Conservation (phyloP, 2,113 vertebrate species). For the Chrysochloris asiatica region DNA sequence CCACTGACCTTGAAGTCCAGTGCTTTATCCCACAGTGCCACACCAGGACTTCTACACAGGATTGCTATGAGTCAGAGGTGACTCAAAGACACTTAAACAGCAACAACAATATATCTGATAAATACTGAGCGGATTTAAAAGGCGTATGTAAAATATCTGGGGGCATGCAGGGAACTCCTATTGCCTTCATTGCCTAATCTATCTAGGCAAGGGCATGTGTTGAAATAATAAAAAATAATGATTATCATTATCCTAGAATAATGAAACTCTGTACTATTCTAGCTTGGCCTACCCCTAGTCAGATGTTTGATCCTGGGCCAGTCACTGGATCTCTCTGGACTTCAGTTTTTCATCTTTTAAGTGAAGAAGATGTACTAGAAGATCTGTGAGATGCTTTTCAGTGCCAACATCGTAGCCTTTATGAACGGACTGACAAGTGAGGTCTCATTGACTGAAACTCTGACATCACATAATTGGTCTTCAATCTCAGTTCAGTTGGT, state of each 20-base stretch:
- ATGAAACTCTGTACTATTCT: background rate
- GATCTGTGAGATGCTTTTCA: background rate
- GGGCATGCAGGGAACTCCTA: background rate
- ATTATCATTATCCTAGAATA: background rate
- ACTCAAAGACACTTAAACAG: too few species aligned
- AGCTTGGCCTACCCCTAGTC: background rate
- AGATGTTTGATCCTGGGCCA: background rate
- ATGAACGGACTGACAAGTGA: background rate
- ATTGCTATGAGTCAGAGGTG: too few species aligned
- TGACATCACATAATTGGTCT: background rate
- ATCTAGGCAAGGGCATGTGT: background rate
- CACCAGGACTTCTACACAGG: too few species aligned
- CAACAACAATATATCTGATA: constrained; percentile 1
- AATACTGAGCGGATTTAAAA: background rate
- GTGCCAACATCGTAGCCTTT: background rate
- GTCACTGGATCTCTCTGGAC: background rate
- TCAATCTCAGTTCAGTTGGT: background rate
- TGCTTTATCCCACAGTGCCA: too few species aligned
- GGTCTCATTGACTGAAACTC: background rate
- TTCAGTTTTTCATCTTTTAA: background rate
- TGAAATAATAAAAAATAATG: background rate
- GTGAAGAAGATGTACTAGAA: background rate
- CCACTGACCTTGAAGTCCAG: too few species aligned
- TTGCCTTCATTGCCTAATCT: background rate
- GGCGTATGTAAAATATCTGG: background rate